Evolutionary conservation across 2,888 invertebrate genomes (phyloP), one percentile per base, ranked within the genome.

Genomic region (Eupsilia transversa): DNA sequence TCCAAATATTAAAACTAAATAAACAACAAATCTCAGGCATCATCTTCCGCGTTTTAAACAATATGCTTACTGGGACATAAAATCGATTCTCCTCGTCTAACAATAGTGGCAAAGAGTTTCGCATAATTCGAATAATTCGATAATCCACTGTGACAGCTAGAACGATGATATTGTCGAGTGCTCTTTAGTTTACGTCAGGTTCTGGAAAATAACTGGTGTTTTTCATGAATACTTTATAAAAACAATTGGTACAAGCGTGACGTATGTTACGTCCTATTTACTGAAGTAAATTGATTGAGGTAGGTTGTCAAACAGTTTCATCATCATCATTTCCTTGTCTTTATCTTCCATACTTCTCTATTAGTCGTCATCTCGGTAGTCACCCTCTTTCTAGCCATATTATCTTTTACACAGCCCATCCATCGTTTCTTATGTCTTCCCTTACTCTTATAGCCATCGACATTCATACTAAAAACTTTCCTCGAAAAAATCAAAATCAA

Each of bases 21-120:
- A 61, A 76, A 79, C 17, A 79, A 71, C 14, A 33, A n/a, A 30
- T 9, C 14, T 3, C 1, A 20, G 6, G 7, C 23, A 5, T 33
- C 41, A 78, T 56, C 54, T 76, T 72, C 54, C 54, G 72, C 9
- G 12, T 76, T 41, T 41, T 30, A 54, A 56, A 54, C 35, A 75
- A 54, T 1, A 14, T 7, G 60, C 27, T 61, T 27, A 20, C 52
- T 79, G 38, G 79, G 46, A 41, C 72, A 56, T 46, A 0, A 61
- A 76, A 76, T 79, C 60, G 46, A 76, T 76, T 76, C 72, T 54
- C 33, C 33, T 17, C 79, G 72, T 46, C 27, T 41, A 33, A 76
- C 72, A 79, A 79, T 72, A 38, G 46, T 54, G 43, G 60, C 20
- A 23, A 3, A 60, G 1, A 54, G 54, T 79, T 72, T 56, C 79